Base-by-base conservation (phyloP, 1,140 invertebrate genomes). In the Prorops nasuta region DNA sequence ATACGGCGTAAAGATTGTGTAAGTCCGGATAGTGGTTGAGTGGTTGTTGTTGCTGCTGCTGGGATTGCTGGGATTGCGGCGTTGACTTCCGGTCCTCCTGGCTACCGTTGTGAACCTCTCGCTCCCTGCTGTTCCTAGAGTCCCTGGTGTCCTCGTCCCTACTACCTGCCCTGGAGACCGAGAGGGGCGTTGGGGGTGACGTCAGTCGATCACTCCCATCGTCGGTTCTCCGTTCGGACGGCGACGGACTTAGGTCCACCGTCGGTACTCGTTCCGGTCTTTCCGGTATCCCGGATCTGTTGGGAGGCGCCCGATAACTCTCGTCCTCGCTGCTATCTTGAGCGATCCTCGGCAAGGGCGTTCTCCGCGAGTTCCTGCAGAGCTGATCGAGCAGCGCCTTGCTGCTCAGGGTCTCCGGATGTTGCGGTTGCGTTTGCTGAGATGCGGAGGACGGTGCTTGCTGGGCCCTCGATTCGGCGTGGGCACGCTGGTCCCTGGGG, bases 371-470 rank as follows among this genome's bases (percentile, higher is more conserved):
- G 46, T 85, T 87, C 37, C 83, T 78, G 60, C 86, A 84, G 54
- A 89, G 69, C 67, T 88, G 86, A 64, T 89, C 86, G 58, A 89
- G 77, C 51, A 89, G 67, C 10, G 85, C 83, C 55, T 85, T 84
- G 54, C 82, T 81, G 31, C 83, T 81, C 72, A 81, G 74, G 43
- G 77, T 71, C 47, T 80, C 78, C 2, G 76, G 74, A 7, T 63
- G 55, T 2, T 75, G 74, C 7, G 63, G 53, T n/a, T 56, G 51
- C 17, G 63, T 42, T 19, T 52, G 52, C 44, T 64, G 19, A 53
- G 51, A 19, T n/a, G n/a, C n/a, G n/a, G n/a, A n/a, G 48, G 60
- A 32, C 72, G 7, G 76, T 63, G 28, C 60, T 56, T 4, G 49
- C 46, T 49, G 60, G 35, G 40, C 18, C 22, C 67, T 60, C 36